Conservation (phyloP, 2,113 vertebrate genomes). For the Hucho hucho region DNA sequence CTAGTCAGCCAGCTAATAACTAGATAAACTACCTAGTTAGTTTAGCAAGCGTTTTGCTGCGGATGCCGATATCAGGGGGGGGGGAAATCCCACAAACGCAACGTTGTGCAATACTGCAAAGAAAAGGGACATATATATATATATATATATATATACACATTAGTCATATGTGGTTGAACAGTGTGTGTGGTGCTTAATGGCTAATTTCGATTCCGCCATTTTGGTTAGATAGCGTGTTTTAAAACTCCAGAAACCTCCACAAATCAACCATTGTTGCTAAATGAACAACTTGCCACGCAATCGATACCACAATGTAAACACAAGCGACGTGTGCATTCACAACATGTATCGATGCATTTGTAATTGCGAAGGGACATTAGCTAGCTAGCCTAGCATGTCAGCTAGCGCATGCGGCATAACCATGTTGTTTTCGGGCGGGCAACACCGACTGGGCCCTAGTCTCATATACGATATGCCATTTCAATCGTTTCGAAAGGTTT, state of each 20-base stretch:
- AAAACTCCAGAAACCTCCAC: background rate
- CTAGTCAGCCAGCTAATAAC: too few species aligned
- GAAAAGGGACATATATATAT: background rate
- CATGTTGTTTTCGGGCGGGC: conserved; percentile 73
- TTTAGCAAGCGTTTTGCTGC: too few species aligned
- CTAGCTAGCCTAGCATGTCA: conserved; percentile 61
- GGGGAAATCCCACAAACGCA: background rate
- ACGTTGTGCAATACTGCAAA: conserved; percentile 59
- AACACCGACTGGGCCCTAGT: conserved; percentile 71
- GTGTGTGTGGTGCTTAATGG: background rate
- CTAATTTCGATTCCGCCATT: conserved; percentile 55
- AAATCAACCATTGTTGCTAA: background rate
- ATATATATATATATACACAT: too few species aligned
- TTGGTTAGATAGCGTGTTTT: conserved; percentile 39
- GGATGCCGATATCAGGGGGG: too few species aligned
- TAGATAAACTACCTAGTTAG: too few species aligned
- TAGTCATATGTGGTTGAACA: too few species aligned
- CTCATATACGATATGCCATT: conserved; percentile 51
- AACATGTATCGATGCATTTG: background rate
- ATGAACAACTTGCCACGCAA: background rate
- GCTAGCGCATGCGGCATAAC: conserved; percentile 64
- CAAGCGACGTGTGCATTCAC: background rate
- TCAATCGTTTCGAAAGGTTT: conserved; percentile 51
- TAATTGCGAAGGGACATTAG: background rate
- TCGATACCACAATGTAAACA: background rate